Evolutionary conservation across 2,113 vertebrate species (phyloP), one percentile per base, ranked within the genome.

Genomic region (Prolemur simus): DNA sequence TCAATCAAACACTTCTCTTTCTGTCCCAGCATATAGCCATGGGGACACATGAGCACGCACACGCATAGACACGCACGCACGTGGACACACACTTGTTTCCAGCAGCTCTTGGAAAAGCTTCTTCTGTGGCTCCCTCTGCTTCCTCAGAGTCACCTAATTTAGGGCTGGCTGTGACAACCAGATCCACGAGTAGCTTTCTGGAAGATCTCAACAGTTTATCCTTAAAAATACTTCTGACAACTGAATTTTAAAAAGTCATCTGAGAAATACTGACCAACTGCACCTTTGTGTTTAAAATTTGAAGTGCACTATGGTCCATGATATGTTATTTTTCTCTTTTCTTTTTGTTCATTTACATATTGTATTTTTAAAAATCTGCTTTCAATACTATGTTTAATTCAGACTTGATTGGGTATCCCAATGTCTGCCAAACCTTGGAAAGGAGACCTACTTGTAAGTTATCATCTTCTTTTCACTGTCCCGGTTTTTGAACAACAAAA

Each of bases 381-480:
- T 39, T 58, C 45, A 2, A 15, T 56, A 45, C 58, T 69, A 9
- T 25, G 66, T 95, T 82, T 91, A 73, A 83, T 64, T 63, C 29
- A 37, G 83, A 45, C 56, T 78, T 21, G 1, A 10, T 27, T 23
- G 32, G 39, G 32, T 20, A 68, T 17, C n/a, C 45, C 29, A 52
- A 5, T 84, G 52, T 32, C 25, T 11, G 7, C 63, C 93, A 63
- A 8, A 63, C 39, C 23, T n/a, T 56, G n/a, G n/a, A 81, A 91
- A 85, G 37, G 25, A 39, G 45, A 66, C 78, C 71, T 94, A 68
- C 96, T 92, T 96, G 27, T 73, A 87, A 83, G 63, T 84, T 90
- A 83, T n/a, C 94, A 90, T 98, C 97, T 98, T 97, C 95, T 96
- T 52, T 73, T 94, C 93, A 89, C 93, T 97, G 90, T 96, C 96